Percentiles rank a stretch among this genome's conserved stretches.
phyloP scores from a whole-genome alignment of 2,888 invertebrate species.

The Pammene fasciana region DNA sequence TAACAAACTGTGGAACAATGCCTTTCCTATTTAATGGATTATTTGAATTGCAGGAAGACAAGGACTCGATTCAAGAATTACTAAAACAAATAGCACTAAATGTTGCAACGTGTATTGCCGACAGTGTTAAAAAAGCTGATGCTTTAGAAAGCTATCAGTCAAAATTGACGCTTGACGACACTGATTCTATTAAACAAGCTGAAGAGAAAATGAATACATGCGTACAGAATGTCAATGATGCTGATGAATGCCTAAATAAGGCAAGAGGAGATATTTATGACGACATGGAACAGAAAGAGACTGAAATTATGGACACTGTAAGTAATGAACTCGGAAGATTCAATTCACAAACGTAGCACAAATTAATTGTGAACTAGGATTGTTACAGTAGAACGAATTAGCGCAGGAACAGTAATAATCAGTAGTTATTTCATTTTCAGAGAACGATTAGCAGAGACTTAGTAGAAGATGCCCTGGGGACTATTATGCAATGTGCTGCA shows the following conservation, averaged over 20 bases:
- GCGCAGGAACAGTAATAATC: neutral
- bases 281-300: constrained; percentile 51
- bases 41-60: constrained; percentile 52
- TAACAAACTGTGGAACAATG: neutral
- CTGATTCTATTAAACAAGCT: constrained; percentile 49
- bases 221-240: constrained; percentile 45
- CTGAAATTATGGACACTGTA: constrained; percentile 53
- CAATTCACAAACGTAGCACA: neutral
- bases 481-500: constrained; percentile 53
- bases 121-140: constrained; percentile 47
- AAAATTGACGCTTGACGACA: constrained; percentile 47
- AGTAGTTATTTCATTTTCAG: constrained; percentile 47
- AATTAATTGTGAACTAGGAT: neutral
- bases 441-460: constrained; percentile 50
- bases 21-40: neutral
- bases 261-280: constrained; percentile 51
- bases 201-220: constrained; percentile 54
- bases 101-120: constrained; percentile 53
- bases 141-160: constrained; percentile 43
- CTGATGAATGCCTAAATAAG: constrained; percentile 53
- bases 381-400: constrained; percentile 6
- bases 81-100: constrained; percentile 49
- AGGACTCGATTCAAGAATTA: constrained; percentile 49
- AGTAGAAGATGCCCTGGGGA: constrained; percentile 53
- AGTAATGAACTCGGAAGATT: constrained; percentile 46